Conservation (phyloP, 2,888 invertebrate species). For the Exocentrus adspersus region DNA sequence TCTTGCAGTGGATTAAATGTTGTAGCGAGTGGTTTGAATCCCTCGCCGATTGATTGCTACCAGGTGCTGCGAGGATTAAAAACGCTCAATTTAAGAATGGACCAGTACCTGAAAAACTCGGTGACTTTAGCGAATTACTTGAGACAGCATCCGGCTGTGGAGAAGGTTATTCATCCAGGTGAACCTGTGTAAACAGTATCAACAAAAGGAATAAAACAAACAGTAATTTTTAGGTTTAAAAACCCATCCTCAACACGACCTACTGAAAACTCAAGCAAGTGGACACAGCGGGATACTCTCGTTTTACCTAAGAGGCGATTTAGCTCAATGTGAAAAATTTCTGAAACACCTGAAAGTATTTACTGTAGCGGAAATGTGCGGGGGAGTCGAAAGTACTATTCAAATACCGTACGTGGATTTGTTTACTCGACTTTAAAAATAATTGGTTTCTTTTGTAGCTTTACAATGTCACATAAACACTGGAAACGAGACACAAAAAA, state of each 20-base stretch:
- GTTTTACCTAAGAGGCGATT: constrained; percentile 81
- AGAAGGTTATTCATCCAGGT: constrained; percentile 83
- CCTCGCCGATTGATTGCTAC: constrained; percentile 94
- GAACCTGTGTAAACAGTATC: constrained; percentile 44
- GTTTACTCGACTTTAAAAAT: background rate
- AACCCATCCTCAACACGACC: constrained; percentile 83
- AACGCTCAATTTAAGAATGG: constrained; percentile 89
- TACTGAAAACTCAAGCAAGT: constrained; percentile 79
- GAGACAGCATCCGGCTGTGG: constrained; percentile 77
- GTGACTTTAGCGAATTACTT: constrained; percentile 81
- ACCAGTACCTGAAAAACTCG: constrained; percentile 81
- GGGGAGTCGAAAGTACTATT: constrained; percentile 90
- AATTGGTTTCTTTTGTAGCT: constrained; percentile 66
- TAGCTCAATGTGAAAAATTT: constrained; percentile 76
- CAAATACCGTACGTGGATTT: constrained; percentile 93
- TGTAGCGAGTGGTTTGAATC: constrained; percentile 83
- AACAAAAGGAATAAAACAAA: background rate
- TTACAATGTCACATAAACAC: constrained; percentile 95
- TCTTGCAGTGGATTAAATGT: no score
- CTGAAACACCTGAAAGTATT: constrained; percentile 79
- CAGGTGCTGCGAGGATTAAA: constrained; percentile 90
- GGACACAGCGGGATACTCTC: constrained; percentile 92
- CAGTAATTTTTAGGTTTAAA: constrained; percentile 68
- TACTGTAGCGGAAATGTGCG: constrained; percentile 87
- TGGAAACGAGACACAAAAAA: constrained; percentile 80